Evolutionary conservation across 2,888 invertebrate species (phyloP).

Genomic region (Nysson spinosus): DNA sequence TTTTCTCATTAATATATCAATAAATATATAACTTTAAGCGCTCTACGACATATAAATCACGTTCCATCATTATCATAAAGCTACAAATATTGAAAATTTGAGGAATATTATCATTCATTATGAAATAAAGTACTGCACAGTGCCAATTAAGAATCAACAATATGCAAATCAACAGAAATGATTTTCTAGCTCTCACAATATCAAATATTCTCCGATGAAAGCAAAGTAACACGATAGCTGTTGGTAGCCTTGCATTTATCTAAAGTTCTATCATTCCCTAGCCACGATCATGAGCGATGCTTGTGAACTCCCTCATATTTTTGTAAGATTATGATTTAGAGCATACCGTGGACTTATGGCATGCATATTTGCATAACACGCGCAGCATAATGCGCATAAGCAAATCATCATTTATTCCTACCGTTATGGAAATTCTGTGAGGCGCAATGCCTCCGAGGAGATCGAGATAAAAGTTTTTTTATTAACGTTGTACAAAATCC

Average conservation of each 20-base stretch:
- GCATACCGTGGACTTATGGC: slow-evolving; percentile 11
- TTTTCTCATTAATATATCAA: too few species aligned
- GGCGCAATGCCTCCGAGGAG: slow-evolving; percentile 14
- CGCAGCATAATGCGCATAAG: slow-evolving; percentile 24
- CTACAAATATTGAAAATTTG: too few species aligned
- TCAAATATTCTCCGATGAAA: too few species aligned
- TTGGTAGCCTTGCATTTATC: neutral
- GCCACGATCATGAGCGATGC: neutral
- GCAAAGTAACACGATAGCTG: too few species aligned
- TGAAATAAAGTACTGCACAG: too few species aligned
- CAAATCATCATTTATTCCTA: slow-evolving; percentile 31
- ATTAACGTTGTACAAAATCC: slow-evolving; percentile 11
- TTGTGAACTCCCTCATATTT: neutral
- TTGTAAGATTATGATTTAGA: slow-evolving; percentile 31
- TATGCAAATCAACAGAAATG: too few species aligned
- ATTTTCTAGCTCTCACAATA: too few species aligned
- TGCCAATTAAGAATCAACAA: too few species aligned
- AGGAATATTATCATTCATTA: too few species aligned
- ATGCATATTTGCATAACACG: slow-evolving; percentile 38
- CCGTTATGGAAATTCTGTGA: slow-evolving; percentile 20
- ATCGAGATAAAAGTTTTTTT: slow-evolving; percentile 37
- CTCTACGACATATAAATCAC: too few species aligned
- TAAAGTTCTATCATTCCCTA: neutral
- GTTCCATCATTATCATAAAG: too few species aligned
- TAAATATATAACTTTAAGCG: too few species aligned